Base-by-base conservation (phyloP, 2,888 invertebrate species). In the Incurvaria masculella region DNA sequence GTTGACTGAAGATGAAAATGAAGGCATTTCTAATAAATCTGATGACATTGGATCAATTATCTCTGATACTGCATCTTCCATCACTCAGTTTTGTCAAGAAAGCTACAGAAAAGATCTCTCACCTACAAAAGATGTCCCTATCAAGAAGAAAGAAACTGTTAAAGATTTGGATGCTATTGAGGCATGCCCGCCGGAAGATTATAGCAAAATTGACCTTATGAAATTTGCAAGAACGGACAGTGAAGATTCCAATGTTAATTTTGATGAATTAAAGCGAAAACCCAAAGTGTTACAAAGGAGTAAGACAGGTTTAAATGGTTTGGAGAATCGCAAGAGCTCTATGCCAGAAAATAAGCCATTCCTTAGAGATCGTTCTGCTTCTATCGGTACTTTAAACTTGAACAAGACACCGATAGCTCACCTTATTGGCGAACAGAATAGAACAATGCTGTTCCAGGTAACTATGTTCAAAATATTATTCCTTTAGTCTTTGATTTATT, bases 361-460 rank as follows among this genome's bases (percentile, higher is more conserved):
- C 54, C 54, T 73, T 27, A 71, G 84, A 53, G 82, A 84, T 55
- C 72, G 84, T 2, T 83, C 84, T 0, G 84, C 84, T 1, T 84
- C 84, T 0, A 83, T 84, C 44, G 84, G 84, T 1, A 80, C 81
- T 45, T 72, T 84, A 45, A 72, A 60, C 51, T 56, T 64, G 27
- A 76, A 52, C 26, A 53, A 84, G 63, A 64, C 81, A 43, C 63
- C 81, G 42, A 60, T 79, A 6, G 56, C 78, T 0, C 78, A 79
- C 45, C 55, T 79, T 33, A 72, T 79, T 52, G 76, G 76, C 1
- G 91, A 92, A 54, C 90, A 90, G 60, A 95, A 95, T 69, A 83
- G 95, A 42, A 96, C 95, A 0, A 97, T 97, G 96, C 83, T 97
- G 38, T 88, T 97, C 62, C 88, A 88, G 69, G 88, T 90, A 59